Conservation (phyloP, 2,888 invertebrate genomes). For the Cosmia pyralina region DNA sequence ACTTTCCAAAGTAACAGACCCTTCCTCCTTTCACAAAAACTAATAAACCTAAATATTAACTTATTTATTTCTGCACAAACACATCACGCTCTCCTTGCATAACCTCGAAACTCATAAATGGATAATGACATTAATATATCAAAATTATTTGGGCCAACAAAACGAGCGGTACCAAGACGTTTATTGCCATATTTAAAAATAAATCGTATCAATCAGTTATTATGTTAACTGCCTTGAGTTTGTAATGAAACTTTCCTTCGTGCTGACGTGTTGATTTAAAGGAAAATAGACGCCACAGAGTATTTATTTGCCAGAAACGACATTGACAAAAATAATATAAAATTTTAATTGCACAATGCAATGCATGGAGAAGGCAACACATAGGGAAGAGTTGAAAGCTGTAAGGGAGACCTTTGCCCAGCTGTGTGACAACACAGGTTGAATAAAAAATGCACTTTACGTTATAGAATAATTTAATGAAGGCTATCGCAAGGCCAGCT, state of each 20-base stretch:
- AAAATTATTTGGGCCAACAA: conserved; percentile 52
- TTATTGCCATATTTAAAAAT: conserved; percentile 61
- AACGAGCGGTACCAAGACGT: conserved; percentile 40
- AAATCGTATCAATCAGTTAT: conserved; percentile 57
- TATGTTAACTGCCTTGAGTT: conserved; percentile 62
- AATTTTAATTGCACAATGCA: not conserved
- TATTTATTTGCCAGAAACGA: conserved; percentile 29
- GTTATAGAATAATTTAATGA: not conserved
- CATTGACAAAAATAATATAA: conserved; percentile 2
- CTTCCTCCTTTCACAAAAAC: conserved; percentile 29
- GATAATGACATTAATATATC: conserved; percentile 52
- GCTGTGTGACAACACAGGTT: too few species aligned
- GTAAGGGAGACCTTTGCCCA: too few species aligned
- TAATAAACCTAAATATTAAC: conserved; percentile 42
- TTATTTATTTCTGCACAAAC: conserved; percentile 18
- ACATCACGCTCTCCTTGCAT: conserved; percentile 29
- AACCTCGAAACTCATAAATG: conserved; percentile 46
- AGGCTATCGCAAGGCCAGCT: conserved; percentile 12
- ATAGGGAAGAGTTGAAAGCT: too few species aligned
- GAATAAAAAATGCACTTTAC: not conserved
- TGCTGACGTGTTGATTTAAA: conserved; percentile 48
- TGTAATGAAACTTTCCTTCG: conserved; percentile 56
- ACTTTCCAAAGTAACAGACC: conserved; percentile 18
- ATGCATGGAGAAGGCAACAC: too few species aligned
- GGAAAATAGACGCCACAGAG: conserved; percentile 49